A percentile compares a stretch with the other conserved stretches of the same genome.
phyloP scores from a whole-genome alignment of 2,888 invertebrate species.

The Idaea aversata region DNA sequence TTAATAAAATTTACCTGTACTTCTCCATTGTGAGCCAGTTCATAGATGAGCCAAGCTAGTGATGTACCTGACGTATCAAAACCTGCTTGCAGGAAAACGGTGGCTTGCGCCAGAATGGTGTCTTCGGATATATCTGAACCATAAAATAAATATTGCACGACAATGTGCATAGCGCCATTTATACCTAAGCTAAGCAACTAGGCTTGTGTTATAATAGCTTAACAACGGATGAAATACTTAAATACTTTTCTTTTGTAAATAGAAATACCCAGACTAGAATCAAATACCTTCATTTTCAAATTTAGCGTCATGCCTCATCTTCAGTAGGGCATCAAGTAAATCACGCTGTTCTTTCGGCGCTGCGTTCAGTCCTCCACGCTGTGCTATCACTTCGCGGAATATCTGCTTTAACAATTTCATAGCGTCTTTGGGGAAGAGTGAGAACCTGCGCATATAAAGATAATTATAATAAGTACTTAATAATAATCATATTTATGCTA shows the following conservation, averaged over 20 bases:
- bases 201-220: too few species aligned
- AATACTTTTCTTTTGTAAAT: too few species aligned
- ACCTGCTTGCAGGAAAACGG: conserved; percentile 54
- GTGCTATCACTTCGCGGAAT: conserved; percentile 37
- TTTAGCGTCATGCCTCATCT: conserved; percentile 46
- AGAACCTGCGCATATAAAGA: conserved; percentile 40
- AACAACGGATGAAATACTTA: too few species aligned
- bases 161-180: too few species aligned
- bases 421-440: conserved; percentile 47
- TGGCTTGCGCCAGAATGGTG: conserved; percentile 52
- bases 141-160: neutral
- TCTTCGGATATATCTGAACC: conserved; percentile 46
- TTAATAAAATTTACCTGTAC: conserved; percentile 41
- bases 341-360: conserved; percentile 36
- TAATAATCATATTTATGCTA: too few species aligned
- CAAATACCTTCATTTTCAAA: conserved; percentile 38
- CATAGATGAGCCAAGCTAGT: conserved; percentile 37
- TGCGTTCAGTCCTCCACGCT: conserved; percentile 39
- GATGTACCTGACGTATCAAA: conserved; percentile 48
- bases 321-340: conserved; percentile 51
- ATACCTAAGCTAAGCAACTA: too few species aligned
- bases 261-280: too few species aligned
- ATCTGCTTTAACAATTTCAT: conserved; percentile 41
- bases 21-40: conserved; percentile 44
- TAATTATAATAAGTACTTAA: too few species aligned